Evolutionary conservation across 2,888 invertebrate species (phyloP), one percentile per base, ranked within the genome.

Genomic region (Phorcus lineatus): DNA sequence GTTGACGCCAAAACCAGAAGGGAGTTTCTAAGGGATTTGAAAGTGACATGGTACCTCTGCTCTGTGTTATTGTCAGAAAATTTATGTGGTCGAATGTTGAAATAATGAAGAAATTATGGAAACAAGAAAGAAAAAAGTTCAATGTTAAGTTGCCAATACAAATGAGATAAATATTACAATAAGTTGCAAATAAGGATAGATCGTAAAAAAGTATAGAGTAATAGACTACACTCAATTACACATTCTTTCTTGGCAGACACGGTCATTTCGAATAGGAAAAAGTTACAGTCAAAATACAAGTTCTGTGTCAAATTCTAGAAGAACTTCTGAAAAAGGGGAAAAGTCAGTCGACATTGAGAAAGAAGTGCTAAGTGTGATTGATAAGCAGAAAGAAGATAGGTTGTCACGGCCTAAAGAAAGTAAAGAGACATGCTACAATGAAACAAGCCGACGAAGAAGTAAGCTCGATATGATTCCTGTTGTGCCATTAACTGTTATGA

Each of bases 391-490:
- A 70, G 19, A 28, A 0, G 70, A 40, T 11, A 31, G 70, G 19
- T 17, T 19, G 19, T 57, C 40, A n/a, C 70, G 11, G 40, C 40
- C 70, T 36, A 70, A 36, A 70, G 36, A 70, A 16, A 28, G 24
- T 62, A 24, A 17, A 28, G 28, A 70, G n/a, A 70, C 70, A 31
- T 70, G 70, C 31, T 70, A 70, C n/a, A 36, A 70, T 36, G 17
- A 24, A 16, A 62, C 13, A 11, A 62, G 7, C 7, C 22, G 24
- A 4, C 24, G 62, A 17, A 24, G 17, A 28, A 62, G 62, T 28
- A 62, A 62, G 17, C 62, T 62, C 24, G 62, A 62, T 62, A 62
- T 62, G 62, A 22, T 62, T 28, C 62, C 62, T 62, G 62, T 62
- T 62, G 62, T 62, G 24, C 62, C 62, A 16, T 24, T 62, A 28